Evolutionary conservation across 1,140 invertebrate genomes (phyloP), one percentile per base, ranked within the genome.

Genomic region (Steinernema khuongi): DNA sequence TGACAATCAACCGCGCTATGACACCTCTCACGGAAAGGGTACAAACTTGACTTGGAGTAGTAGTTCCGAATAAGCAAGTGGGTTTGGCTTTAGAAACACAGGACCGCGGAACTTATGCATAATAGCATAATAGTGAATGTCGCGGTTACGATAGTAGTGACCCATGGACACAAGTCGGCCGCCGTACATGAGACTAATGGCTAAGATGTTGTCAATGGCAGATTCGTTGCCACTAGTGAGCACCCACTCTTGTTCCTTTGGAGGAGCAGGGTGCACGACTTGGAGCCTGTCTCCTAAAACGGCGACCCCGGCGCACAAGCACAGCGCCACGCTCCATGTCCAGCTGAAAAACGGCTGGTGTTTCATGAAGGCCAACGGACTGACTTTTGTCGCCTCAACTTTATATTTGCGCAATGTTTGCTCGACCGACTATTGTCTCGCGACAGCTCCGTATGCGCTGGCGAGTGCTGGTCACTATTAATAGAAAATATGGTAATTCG

Each of bases 91-190:
- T 4, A 84, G 72, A 66, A 84, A 84, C 1, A 84, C 82, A 2
- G 82, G 82, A 22, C 81, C 81, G 11, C 41, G 29, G 70, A 80
- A 84, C 50, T 77, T 78, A 70, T 84, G 84, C 82, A 84, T 84
- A 29, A 84, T 82, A n/a, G 82, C 81, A 68, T 81, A 81, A 66
- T 83, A 81, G 44, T 74, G 70, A 66, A 68, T 79, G 44, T 69
- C 67, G 50, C 32, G 26, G 31, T 31, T 66, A 18, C 71, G 50
- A 22, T 66, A 72, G 71, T 80, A 84, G 70, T 77, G 79, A 1
- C 82, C 84, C 84, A 84, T 84, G 4, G 82, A 84, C 19, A 80
- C 81, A 0, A 84, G 77, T 32, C 82, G 70, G 29, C 82, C 82
- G 14, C 79, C 78, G 67, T 79, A 85, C n/a, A 73, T 19, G 11